Base-by-base conservation (phyloP, 2,888 invertebrate species). In the Siphlonurus alternatus region DNA sequence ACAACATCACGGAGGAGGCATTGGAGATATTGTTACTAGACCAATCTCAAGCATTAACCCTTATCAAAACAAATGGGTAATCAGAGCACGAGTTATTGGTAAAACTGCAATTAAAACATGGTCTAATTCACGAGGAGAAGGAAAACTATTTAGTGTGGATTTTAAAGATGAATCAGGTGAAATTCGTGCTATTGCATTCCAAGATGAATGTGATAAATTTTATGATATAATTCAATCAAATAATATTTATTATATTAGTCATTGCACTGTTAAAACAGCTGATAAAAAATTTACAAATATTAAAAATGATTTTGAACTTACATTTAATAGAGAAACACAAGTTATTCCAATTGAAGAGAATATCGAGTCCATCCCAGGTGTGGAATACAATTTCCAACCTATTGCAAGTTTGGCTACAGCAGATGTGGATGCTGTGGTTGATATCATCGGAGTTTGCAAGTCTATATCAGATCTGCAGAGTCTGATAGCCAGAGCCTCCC, bases 261-360 rank as follows among this genome's bases (percentile, higher is more conserved):
- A 87, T 67, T 91, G 89, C 67, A 79, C 80, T 60, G 76, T 98
- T n/a, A 97, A 97, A 74, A 83, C 90, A 1, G 97, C 98, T 0
- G 97, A 99, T 76, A 96, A 94, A 73, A 87, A 90, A 72, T 99
- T 82, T 75, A 81, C 83, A 38, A 82, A 79, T 53, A 75, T 95
- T 3, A 89, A 90, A 69, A 94, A 97, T 73, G 97, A 98, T 73
- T 99, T 97, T 72, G 99, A 99, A 75, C 89, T 99, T 87, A 88
- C 92, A 1, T 85, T 97, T 71, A 84, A 79, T 15, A 76, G 77
- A 5, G 93, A 96, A 59, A 87, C 93, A 0, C 79, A 77, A 70
- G 72, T 83, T 1, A 71, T 75, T 15, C 76, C 76, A 1, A 81
- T 80, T 65, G 59, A 69, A 53, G 85, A 83, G 24, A 84, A 83